phyloP scores from a whole-genome alignment of 1,140 invertebrate genomes.

The Yoshiicerus persimilis region DNA sequence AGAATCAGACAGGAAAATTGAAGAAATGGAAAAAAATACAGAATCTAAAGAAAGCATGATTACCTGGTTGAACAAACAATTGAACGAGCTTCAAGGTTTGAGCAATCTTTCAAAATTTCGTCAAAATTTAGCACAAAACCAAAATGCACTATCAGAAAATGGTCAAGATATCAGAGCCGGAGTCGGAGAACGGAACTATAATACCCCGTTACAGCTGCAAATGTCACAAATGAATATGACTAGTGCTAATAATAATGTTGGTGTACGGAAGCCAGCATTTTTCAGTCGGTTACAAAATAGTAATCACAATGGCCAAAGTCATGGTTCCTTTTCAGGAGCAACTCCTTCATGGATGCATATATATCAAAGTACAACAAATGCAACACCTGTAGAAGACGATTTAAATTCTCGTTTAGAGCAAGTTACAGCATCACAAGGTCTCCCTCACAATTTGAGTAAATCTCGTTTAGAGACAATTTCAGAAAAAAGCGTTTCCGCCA shows the following conservation, averaged over 20 bases:
- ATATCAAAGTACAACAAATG: conserved; percentile 39
- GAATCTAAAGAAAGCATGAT: conserved; percentile 45
- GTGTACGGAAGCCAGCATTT: not conserved
- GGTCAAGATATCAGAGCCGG: not conserved
- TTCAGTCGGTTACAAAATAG: not conserved
- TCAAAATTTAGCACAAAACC: conserved; percentile 29
- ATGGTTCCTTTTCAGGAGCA: not conserved
- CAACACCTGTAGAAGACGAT: conserved; percentile 22
- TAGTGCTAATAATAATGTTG: not conserved
- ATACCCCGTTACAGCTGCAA: not conserved
- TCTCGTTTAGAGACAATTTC: not conserved
- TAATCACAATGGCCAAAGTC: not conserved
- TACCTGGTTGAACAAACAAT: conserved; percentile 44
- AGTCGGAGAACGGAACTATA: not conserved
- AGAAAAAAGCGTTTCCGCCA: not conserved
- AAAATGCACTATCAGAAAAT: not conserved
- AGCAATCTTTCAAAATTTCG: conserved; percentile 35
- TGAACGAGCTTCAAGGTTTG: conserved; percentile 43
- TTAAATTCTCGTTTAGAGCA: conserved; percentile 38
- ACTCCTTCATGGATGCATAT: conserved; percentile 44
- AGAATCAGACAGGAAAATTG: not conserved
- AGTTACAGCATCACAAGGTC: conserved; percentile 7
- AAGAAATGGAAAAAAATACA: conserved; percentile 23
- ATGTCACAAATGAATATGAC: conserved; percentile 33
- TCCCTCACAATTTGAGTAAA: not conserved